Conservation (phyloP, 23 tunicate genomes). For the Ascidia mentula region DNA sequence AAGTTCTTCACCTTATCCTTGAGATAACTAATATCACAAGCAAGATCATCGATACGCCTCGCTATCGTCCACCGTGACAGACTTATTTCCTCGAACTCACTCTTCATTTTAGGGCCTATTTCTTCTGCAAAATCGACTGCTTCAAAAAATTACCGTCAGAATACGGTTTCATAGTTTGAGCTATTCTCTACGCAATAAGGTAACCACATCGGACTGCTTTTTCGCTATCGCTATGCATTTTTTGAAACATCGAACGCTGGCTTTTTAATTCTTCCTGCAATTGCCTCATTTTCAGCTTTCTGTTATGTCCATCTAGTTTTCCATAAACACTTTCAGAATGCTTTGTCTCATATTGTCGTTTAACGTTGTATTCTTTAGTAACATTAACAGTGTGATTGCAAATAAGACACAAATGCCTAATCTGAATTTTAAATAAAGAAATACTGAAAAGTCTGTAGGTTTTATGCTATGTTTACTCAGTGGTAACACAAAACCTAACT, state of each 20-base stretch:
- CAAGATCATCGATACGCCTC: slow-evolving; percentile 25
- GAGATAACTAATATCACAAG: slow-evolving; percentile 43
- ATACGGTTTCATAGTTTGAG: slow-evolving; percentile 12
- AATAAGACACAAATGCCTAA: not conserved
- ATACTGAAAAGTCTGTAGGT: not conserved
- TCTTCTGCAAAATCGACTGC: not conserved
- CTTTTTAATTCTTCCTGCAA: slow-evolving; percentile 32
- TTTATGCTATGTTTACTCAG: too few species aligned
- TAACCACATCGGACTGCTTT: too few species aligned
- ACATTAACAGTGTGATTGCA: not conserved
- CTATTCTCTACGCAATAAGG: too few species aligned
- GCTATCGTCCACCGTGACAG: slow-evolving; percentile 16
- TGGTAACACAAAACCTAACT: too few species aligned
- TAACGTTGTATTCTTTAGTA: not conserved
- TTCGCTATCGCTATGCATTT: too few species aligned
- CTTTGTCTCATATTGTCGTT: slow-evolving; percentile 13
- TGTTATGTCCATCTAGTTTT: slow-evolving; percentile 37
- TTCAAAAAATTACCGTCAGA: slow-evolving; percentile 5
- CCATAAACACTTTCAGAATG: slow-evolving; percentile 26
- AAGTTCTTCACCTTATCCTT: slow-evolving; percentile 40
- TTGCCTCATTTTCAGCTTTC: slow-evolving; percentile 24
- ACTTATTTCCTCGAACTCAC: slow-evolving; percentile 7
- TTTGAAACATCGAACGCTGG: slow-evolving; percentile 39
- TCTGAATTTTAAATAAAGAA: not conserved
- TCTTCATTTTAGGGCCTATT: slow-evolving; percentile 26